Base-by-base conservation (phyloP, 92 coral and sea anemone species). In the Virgularia gustaviana region DNA sequence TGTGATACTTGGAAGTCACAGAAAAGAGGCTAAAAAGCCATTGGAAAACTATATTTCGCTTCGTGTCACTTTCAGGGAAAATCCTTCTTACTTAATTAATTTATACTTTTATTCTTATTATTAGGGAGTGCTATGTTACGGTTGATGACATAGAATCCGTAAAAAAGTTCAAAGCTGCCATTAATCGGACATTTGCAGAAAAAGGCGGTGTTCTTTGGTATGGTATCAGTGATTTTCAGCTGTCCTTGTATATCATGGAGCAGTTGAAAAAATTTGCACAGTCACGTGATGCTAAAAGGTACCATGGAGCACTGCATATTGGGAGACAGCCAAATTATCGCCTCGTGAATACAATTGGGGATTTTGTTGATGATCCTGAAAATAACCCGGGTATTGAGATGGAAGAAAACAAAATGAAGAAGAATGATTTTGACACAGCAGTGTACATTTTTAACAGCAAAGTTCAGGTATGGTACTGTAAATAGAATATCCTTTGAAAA, bases 151-250 rank as follows among this genome's bases (percentile, higher is more conserved):
- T 70, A 20, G 39, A 9, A 9, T 16, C 2, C 24, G 76, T 49
- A 0, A 70, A 49, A 23, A n/a, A 41, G 11, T 70, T 70, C 25
- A 70, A 38, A 28, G 6, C 41, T 2, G 76, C 61, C 2, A 70
- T 70, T 30, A 70, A 70, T 43, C 23, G 76, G 27, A 58, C 58
- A 1, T 70, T 70, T 9, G 19, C 63, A 0, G 36, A 35, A 8
- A 44, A 47, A 4, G 76, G 76, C 2, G 76, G 76, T 22, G 63
- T 70, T 27, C 27, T 70, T 36, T 70, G 76, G 76, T 47, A 70
- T 20, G 39, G 41, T 23, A 29, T 70, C 0, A 49, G 23, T 42
- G 76, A 70, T 36, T 11, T 1, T 6, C 76, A 70, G 28, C 55
- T 70, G 38, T 16, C 44, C 63, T 42, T 25, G 16, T 70, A 39